Conservation (phyloP, 2,888 invertebrate genomes). For the Zygothrica quintamaculata region DNA sequence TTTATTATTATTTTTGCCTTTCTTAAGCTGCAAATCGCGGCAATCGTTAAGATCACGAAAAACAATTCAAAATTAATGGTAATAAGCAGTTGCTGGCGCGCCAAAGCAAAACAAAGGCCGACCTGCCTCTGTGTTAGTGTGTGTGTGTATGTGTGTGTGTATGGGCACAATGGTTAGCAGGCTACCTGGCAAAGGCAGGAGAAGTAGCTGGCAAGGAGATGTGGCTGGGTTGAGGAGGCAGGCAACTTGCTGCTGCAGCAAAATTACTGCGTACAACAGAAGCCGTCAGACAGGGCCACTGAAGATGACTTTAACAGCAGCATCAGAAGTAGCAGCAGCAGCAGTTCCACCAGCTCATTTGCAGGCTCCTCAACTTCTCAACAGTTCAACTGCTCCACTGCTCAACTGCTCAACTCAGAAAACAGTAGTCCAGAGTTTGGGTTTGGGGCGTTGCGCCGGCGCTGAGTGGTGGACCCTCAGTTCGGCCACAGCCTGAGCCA, state of each 20-base stretch:
- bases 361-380: slow-evolving; percentile 51
- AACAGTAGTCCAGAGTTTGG: slow-evolving; percentile 42
- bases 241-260: slow-evolving; percentile 67
- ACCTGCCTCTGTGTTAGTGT: too few species aligned
- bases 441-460: slow-evolving; percentile 71
- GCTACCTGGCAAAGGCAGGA: slow-evolving; percentile 21
- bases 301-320: slow-evolving; percentile 29
- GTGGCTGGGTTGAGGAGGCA: too few species aligned
- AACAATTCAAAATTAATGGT: slow-evolving; percentile 85
- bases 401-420: slow-evolving; percentile 13
- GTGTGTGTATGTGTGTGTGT: too few species aligned
- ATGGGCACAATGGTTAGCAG: too few species aligned
- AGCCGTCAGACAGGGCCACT: slow-evolving; percentile 80
- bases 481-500: slow-evolving; percentile 23
- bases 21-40: slow-evolving; percentile 81
- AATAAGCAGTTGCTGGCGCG: slow-evolving; percentile 83
- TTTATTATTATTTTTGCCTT: slow-evolving; percentile 44
- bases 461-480: slow-evolving; percentile 40
- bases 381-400: slow-evolving; percentile 41
- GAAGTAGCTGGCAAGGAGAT: slow-evolving; percentile 19
- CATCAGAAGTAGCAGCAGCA: neutral
- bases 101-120: slow-evolving; percentile 66
- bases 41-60: slow-evolving; percentile 85
- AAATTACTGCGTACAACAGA: slow-evolving; percentile 85
- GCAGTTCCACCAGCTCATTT: slow-evolving; percentile 58